These are phyloP conservation scores for Serinus canaria DNA, from an alignment of 2,113 vertebrate genomes.

Conservation along the genomic window DNA sequence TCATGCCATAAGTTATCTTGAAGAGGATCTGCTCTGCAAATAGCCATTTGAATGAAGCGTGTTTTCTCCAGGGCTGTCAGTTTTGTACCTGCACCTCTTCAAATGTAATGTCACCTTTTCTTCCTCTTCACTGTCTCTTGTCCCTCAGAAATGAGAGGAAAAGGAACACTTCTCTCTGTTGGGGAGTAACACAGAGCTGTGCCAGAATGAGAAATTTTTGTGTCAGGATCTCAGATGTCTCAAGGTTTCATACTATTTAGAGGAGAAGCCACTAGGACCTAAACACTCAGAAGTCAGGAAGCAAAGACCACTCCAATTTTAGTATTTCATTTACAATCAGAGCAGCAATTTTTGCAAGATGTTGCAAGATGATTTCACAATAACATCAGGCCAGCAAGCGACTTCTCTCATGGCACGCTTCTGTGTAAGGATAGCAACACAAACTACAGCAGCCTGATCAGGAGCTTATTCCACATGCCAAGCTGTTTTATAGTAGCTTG, in stretches of 20 bases:
- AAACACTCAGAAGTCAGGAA: neutral
- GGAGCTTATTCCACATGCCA: neutral
- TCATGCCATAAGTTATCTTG: neutral
- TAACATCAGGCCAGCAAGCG: rapidly evolving
- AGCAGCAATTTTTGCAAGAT: neutral
- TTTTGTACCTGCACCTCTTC: neutral
- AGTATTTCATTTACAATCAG: neutral
- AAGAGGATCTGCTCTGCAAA: neutral
- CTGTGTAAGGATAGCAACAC: neutral
- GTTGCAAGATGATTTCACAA: neutral
- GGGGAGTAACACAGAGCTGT: neutral
- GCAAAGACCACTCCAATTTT: neutral
- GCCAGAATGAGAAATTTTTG: neutral
- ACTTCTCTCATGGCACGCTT: neutral
- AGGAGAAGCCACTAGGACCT: neutral
- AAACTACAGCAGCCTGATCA: neutral
- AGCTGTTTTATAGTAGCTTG: neutral
- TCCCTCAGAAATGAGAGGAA: neutral
- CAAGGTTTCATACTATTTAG: neutral
- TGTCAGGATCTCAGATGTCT: neutral
- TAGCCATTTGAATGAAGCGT: neutral
- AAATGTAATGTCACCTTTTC: neutral
- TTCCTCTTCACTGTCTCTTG: neutral
- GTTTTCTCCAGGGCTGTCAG: neutral
- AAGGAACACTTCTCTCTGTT: neutral